Conservation (phyloP, 2,797 vertebrate species). For the Artibeus lituratus region DNA sequence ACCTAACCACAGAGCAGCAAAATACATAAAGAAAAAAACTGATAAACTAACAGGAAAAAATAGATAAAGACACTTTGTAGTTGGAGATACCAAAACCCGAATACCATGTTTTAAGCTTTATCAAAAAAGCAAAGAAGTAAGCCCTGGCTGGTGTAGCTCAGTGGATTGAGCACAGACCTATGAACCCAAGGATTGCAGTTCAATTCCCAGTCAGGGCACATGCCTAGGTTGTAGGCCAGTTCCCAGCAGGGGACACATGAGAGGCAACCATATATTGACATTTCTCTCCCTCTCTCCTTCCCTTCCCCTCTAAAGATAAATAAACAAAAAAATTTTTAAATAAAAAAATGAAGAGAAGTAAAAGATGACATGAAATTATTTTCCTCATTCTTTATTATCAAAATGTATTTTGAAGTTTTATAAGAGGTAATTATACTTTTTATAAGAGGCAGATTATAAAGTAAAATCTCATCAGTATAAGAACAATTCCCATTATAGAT, state of each 20-base stretch:
- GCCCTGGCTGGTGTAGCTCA: too few species aligned
- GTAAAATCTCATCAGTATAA: background rate
- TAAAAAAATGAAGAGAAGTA: background rate
- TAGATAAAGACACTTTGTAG: background rate
- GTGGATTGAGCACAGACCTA: too few species aligned
- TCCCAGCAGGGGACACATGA: too few species aligned
- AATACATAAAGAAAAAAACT: background rate
- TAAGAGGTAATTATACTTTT: background rate
- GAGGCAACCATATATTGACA: too few species aligned
- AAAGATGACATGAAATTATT: background rate
- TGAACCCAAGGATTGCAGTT: too few species aligned
- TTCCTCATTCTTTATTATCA: background rate
- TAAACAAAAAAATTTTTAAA: too few species aligned
- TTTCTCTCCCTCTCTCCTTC: too few species aligned
- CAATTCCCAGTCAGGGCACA: too few species aligned
- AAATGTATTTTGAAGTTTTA: background rate
- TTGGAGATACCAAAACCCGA: background rate
- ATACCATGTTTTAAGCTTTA: background rate
- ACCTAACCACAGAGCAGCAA: background rate
- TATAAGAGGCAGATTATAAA: background rate
- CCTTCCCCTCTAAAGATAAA: too few species aligned
- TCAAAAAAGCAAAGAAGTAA: background rate
- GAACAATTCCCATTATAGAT: background rate
- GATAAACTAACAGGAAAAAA: background rate
- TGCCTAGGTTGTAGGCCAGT: too few species aligned